A percentile compares a stretch with the other conserved stretches of the same genome.
These are phyloP conservation scores for Orchesellides sinensis DNA, from an alignment of 2,888 invertebrate genomes.

Conservation along the genomic window DNA sequence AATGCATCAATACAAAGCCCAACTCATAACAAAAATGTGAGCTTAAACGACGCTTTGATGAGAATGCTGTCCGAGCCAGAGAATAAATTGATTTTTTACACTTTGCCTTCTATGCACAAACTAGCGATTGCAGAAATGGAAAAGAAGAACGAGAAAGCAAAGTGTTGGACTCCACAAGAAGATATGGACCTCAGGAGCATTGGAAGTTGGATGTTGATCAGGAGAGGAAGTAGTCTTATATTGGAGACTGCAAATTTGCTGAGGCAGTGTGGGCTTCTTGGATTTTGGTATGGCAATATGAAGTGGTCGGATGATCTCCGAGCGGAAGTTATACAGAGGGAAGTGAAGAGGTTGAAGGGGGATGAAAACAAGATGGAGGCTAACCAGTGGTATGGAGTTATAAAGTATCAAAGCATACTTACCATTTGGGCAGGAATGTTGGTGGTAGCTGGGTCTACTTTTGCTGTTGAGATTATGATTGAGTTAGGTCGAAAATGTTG, in stretches of 20 bases:
- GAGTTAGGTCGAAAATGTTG: no score
- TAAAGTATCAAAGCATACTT: neutral
- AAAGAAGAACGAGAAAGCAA: neutral
- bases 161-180: neutral
- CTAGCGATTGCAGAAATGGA: neutral
- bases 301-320: neutral
- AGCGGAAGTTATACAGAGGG: neutral
- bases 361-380: neutral
- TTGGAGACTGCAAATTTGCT: neutral
- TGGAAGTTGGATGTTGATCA: neutral
- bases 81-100: no score
- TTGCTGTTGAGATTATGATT: no score
- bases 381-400: neutral
- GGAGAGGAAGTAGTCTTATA: neutral
- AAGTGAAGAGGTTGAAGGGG: neutral
- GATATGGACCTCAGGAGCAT: conserved; percentile 7
- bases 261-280: neutral
- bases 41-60: no score
- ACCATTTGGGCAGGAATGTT: neutral
- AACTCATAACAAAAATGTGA: no score
- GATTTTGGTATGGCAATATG: neutral
- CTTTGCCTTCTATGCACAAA: neutral
- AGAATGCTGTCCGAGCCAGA: no score
- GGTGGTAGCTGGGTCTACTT: neutral
- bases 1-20: no score